phyloP scores from a whole-genome alignment of 2,113 vertebrate genomes.

The Xenopus borealis region DNA sequence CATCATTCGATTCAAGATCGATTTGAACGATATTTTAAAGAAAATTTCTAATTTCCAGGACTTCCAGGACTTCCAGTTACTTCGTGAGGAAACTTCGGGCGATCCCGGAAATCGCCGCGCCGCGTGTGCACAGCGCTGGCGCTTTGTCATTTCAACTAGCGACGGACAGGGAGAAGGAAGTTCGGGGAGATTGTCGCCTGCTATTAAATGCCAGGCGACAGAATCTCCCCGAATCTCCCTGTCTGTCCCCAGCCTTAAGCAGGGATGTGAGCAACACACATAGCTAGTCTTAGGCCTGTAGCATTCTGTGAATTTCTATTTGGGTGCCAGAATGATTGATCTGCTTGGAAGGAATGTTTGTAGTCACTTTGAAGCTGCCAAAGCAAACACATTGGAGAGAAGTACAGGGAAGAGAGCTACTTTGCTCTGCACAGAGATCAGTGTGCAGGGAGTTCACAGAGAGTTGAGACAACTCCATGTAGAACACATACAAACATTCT shows the following conservation, averaged over 20 bases:
- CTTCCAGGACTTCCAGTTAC: no score
- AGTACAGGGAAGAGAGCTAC: conserved; percentile 74
- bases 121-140: no score
- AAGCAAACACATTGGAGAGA: conserved; percentile 87
- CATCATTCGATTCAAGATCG: no score
- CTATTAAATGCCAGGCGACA: no score
- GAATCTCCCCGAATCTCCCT: no score
- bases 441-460: conserved; percentile 81
- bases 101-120: no score
- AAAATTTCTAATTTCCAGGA: no score
- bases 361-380: conserved; percentile 83
- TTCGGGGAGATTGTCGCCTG: no score
- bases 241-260: neutral
- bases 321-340: conserved; percentile 92
- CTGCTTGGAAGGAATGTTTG: conserved; percentile 86
- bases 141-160: no score
- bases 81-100: no score
- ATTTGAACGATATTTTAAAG: no score
- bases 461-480: conserved; percentile 88
- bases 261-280: conserved; percentile 69
- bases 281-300: conserved; percentile 85
- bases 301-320: conserved; percentile 77
- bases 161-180: no score
- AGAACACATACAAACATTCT: conserved; percentile 90
- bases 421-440: conserved; percentile 76